Base-by-base conservation (phyloP, 2,888 invertebrate species). In the Tenthredo amoena region DNA sequence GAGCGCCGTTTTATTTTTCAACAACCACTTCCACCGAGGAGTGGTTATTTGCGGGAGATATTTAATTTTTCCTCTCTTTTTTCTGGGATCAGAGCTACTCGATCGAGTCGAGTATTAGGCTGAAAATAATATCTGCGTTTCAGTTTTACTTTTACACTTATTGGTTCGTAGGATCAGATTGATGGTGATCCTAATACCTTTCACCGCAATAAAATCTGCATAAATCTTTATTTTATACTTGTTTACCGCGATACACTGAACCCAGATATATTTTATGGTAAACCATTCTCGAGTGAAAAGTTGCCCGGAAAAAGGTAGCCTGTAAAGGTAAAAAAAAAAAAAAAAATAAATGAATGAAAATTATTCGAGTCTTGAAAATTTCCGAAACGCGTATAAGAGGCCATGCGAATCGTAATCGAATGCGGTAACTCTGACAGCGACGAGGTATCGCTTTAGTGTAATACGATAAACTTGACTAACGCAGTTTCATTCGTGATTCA, bases 1-100 rank as follows among this genome's bases (percentile, higher is more conserved):
- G 74, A 43, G 74, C 21, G 40, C 21, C 43, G 74, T 74, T 74
- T 43, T 74, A 74, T 40, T 40, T 74, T 74, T 74, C 74, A 43
- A 40, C 74, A 43, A 74, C 18, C 43, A 74, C 74, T 43, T 74
- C 0, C 9, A 40, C 40, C 43, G 10, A 26, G 34, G 68, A 34
- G 34, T 68, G 68, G 34, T 7, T 68, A 18, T 31, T 68, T 18
- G 65, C 15, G 31, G 31, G 4, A 65, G 21, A 31, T 65, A 31
- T 65, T 34, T 34, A 21, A 1, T 55, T 55, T 55, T 55, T n/a
- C 7, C 7, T 7, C 6, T 6, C 0, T n/a, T 55, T n/a, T 18
- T 50, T 50, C 18, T 50, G 55, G n/a, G n/a, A 55, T 34, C 34
- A 34, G 34, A 34, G 34, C 15, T 10, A 34, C 68, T 34, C 68